phyloP scores from a whole-genome alignment of 2,888 invertebrate species.

The Taphrorychus bicolor region DNA sequence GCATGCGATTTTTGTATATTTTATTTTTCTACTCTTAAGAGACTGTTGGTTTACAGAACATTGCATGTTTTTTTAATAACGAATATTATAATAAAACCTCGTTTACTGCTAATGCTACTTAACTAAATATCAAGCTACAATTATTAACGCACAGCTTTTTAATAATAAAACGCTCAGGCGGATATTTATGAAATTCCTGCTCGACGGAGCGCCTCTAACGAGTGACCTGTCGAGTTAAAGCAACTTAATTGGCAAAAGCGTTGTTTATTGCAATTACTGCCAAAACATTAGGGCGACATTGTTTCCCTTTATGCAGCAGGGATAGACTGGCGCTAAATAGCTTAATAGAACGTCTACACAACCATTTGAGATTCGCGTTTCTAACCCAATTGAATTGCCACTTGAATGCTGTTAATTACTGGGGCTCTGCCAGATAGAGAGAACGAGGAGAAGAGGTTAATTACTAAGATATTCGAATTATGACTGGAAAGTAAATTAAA shows the following conservation, averaged over 20 bases:
- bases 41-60: no score
- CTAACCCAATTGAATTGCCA: conserved; percentile 30
- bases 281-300: neutral
- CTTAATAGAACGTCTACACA: conserved; percentile 28
- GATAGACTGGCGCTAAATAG: no score
- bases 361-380: conserved; percentile 32
- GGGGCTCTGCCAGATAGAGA: conserved; percentile 14
- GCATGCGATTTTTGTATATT: no score
- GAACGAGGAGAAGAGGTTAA: conserved; percentile 30
- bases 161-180: conserved; percentile 3
- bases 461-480: conserved; percentile 35
- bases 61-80: no score
- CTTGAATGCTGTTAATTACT: conserved; percentile 32
- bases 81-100: no score
- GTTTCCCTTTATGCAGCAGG: no score
- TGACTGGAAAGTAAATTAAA: conserved; percentile 30
- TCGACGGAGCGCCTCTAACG: conserved; percentile 6
- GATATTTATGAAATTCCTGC: conserved; percentile 20
- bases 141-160: no score
- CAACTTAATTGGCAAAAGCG: neutral
- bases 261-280: neutral
- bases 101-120: no score
- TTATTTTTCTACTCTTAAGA: no score
- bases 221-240: conserved; percentile 15
- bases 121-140: no score